phyloP scores from a whole-genome alignment of 2,888 invertebrate species.

The Prosapia bicincta region DNA sequence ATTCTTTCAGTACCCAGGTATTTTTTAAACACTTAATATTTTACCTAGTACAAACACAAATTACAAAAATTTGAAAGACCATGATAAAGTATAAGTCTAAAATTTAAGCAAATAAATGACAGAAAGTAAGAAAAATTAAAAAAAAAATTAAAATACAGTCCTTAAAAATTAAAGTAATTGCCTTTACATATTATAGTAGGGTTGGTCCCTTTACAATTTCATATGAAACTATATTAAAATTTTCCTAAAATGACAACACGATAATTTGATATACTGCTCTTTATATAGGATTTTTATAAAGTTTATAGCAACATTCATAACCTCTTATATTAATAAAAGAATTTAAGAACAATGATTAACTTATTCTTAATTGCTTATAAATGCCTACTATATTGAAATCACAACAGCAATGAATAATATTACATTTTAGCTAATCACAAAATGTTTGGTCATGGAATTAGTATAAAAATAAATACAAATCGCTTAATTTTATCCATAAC shows the following conservation, averaged over 20 bases:
- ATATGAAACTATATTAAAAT: not conserved
- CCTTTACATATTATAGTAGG: not conserved
- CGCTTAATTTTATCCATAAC: not conserved
- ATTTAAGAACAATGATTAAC: not conserved
- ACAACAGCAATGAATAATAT: not conserved
- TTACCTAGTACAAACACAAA: no score
- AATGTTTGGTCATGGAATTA: not conserved
- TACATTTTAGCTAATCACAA: not conserved
- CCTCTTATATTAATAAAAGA: not conserved
- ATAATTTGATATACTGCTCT: not conserved
- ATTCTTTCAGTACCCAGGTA: no score
- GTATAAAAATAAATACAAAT: constrained; percentile 2
- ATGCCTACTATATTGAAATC: not conserved
- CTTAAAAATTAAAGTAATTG: no score
- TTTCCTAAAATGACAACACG: not conserved
- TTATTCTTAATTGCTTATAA: not conserved
- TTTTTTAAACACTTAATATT: no score
- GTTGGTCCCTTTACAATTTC: not conserved
- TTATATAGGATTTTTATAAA: not conserved
- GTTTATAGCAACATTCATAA: not conserved
- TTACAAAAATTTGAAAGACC: no score
- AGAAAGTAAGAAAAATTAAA: no score
- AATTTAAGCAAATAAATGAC: no score
- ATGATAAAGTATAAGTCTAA: no score
- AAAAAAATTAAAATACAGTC: no score